phyloP scores from a whole-genome alignment of 2,888 invertebrate species.

The Zaprionus obscuricornis region DNA sequence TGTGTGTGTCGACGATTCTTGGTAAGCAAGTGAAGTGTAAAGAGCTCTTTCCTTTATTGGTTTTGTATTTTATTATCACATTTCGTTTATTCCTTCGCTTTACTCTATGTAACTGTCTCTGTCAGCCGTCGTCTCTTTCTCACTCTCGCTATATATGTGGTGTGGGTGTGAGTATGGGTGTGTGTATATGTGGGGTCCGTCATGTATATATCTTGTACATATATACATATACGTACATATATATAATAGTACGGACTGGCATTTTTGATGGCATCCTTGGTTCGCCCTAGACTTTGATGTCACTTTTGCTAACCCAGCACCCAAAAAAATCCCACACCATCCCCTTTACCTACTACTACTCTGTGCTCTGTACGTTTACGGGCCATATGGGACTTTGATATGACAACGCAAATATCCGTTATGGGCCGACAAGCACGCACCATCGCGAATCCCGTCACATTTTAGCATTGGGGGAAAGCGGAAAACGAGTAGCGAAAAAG shows the following conservation, averaged over 20 bases:
- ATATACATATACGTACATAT: constrained; percentile 8
- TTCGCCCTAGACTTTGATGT: constrained; percentile 78
- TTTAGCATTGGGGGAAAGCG: too few relatives aligned
- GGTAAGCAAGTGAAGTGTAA: constrained; percentile 82
- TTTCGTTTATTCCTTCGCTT: constrained; percentile 74
- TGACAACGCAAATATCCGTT: constrained; percentile 81
- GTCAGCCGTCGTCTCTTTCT: constrained; percentile 17
- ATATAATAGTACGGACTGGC: constrained; percentile 36
- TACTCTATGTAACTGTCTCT: constrained; percentile 46
- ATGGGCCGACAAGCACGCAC: constrained; percentile 73
- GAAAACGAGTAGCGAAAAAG: too few relatives aligned
- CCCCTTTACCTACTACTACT: background rate
- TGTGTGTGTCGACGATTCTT: constrained; percentile 60
- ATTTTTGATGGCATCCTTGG: constrained; percentile 70
- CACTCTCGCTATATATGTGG: constrained; percentile 4
- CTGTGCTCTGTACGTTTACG: constrained; percentile 67
- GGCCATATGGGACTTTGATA: constrained; percentile 83
- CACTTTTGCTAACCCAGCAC: constrained; percentile 55
- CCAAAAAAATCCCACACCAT: background rate
- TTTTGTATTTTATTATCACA: constrained; percentile 81
- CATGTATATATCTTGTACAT: constrained; percentile 11
- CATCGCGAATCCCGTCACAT: constrained; percentile 49
- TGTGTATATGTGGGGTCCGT: constrained; percentile 48
- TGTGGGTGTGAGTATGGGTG: constrained; percentile 31
- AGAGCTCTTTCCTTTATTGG: constrained; percentile 83